Conservation (phyloP, 1,140 invertebrate species). For the Bathynomus jamesi region DNA sequence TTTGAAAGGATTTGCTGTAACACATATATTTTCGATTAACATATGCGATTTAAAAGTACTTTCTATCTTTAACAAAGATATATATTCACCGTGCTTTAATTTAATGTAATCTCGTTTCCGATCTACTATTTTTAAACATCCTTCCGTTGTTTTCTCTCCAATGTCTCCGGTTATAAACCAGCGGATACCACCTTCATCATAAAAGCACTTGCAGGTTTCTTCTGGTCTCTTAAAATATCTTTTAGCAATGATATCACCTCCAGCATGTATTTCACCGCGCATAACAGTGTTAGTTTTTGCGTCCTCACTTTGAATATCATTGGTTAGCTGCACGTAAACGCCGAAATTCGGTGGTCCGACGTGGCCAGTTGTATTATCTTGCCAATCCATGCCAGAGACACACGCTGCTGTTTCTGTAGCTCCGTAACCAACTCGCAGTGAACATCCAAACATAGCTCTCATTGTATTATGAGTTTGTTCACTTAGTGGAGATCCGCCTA, state of each 20-base stretch:
- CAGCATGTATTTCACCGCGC: constrained; percentile 33
- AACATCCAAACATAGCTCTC: constrained; percentile 80
- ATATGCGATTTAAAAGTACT: constrained; percentile 70
- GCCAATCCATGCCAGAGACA: constrained; percentile 71
- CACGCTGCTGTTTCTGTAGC: constrained; percentile 93
- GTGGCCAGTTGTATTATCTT: constrained; percentile 36
- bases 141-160: constrained; percentile 83
- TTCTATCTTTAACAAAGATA: constrained; percentile 83
- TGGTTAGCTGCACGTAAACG: constrained; percentile 38
- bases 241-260: constrained; percentile 74
- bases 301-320: constrained; percentile 41
- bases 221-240: constrained; percentile 89
- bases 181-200: constrained; percentile 63
- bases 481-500: constrained; percentile 89
- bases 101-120: constrained; percentile 98
- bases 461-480: constrained; percentile 91
- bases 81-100: constrained; percentile 92
- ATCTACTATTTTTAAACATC: constrained; percentile 94
- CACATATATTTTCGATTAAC: constrained; percentile 89
- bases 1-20: constrained; percentile 78
- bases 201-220: constrained; percentile 86
- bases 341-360: constrained; percentile 38
- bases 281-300: constrained; percentile 29
- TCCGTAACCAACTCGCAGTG: constrained; percentile 89
- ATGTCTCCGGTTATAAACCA: constrained; percentile 97